Evolutionary conservation across 1,140 invertebrate genomes (phyloP), one percentile per base, ranked within the genome.

Genomic region (Caenorhabditis remanei): DNA sequence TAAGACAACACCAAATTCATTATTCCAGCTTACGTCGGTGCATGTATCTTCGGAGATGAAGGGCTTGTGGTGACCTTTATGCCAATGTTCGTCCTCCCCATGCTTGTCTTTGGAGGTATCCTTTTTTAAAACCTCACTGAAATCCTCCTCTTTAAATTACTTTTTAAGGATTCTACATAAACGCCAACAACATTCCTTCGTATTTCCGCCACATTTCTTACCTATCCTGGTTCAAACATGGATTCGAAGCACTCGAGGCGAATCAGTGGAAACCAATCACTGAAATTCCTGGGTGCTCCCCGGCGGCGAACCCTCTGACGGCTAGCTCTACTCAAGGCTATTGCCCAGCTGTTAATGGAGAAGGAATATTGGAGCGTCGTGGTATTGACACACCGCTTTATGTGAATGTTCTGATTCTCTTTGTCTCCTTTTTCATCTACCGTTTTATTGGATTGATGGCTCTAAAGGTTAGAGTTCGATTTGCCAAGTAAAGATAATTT

Each of bases 201-300:
- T 98, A 97, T 91, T 95, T 98, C 82, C 94, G 95, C 83, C 98
- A 97, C 97, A 93, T 98, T 85, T 96, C 96, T 16, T 96, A 97
- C 93, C 93, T 98, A 21, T 98, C 97, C 0, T 98, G 97, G 97
- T 98, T 98, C 93, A 95, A 95, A 79, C 98, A 97, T 93, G 96
- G 96, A 65, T 97, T 97, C 93, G 97, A 98, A 93, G 96, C 96
- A 0, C 93, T 98, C 0, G 93, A 96, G 32, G 95, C 98, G 65
- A 98, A 98, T 93, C 96, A 98, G 92, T 98, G 97, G 97, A 92
- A 41, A 0, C 19, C 11, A n/a, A 56, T 85, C 53, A 46, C 19
- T 0, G 14, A 50, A 61, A 58, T 87, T 75, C 67, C 32, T 40
- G 79, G 82, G 9, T 84, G 82, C 50, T 14, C 32, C 32, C 1